Evolutionary conservation across 1,140 invertebrate genomes (phyloP), one percentile per base, ranked within the genome.

Genomic region (Lethrus apterus): DNA sequence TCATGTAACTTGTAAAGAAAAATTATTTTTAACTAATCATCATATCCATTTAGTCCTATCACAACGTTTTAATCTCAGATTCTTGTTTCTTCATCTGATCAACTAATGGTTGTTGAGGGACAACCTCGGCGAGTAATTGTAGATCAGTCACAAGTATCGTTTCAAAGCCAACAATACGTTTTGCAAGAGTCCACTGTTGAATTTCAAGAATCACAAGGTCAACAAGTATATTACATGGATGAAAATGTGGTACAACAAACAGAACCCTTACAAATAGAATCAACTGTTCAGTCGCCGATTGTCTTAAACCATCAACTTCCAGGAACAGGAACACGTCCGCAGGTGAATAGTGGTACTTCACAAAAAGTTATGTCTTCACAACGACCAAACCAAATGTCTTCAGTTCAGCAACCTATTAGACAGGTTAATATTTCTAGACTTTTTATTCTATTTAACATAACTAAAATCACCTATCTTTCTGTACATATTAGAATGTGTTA

Each of bases 261-360:
- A 23, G 36, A 48, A 34, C 5, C 17, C 32, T 15, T 30, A 17
- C 44, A 46, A 11, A 4, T 14, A 4, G 18, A 20, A 14, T 48
- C 46, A 40, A 42, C 44, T 9, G 32, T 44, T 13, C 50, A 52
- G 14, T 26, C 40, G 10, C 56, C 51, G 10, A 53, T 61, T 20
- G 57, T 61, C 20, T 40, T 61, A 21, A 61, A 61, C 34, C 59
- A 61, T 44, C 52, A 54, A 15, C 19, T 56, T 11, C 44, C 32
- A 38, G 14, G 23, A 17, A 11, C 44, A 1, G 26, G 32, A 44
- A 11, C 38, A 10, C 33, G 24, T 14, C 19, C 10, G 13, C 18
- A 18, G 13, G 3, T 38, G 24, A 38, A 11, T 17, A 38, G 18
- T 19, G 24, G 11, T 17, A 36, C 34, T 20, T 11, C 34, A 20